Evolutionary conservation across 2,797 vertebrate species (phyloP).

Genomic region (Mus spretus): DNA sequence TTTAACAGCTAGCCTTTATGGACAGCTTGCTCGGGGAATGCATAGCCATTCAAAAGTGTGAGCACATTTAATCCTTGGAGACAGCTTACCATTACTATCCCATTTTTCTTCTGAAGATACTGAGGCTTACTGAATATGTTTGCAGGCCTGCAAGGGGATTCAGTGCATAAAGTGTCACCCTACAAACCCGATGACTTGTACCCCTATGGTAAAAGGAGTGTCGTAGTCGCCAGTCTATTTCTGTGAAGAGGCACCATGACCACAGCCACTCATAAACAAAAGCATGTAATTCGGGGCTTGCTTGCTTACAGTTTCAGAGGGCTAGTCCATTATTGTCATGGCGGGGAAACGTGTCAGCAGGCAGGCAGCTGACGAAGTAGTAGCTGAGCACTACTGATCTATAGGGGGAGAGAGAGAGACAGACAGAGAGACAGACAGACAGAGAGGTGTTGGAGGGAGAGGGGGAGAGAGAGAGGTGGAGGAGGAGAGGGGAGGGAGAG

Average conservation of each 20-base stretch:
- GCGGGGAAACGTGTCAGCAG: not conserved
- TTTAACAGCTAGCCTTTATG: not conserved
- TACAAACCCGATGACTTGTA: not conserved
- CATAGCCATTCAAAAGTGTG: not conserved
- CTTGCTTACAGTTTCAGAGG: not conserved
- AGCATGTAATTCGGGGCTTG: not conserved
- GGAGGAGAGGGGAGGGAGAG: not conserved
- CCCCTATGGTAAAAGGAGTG: not conserved
- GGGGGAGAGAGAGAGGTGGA: not conserved
- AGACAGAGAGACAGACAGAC: not conserved
- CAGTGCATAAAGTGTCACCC: not conserved
- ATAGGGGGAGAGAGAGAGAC: not conserved
- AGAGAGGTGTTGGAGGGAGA: not conserved
- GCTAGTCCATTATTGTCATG: too few species aligned
- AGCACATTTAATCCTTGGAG: not conserved
- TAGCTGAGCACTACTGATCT: too few species aligned
- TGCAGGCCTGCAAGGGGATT: not conserved
- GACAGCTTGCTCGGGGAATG: not conserved
- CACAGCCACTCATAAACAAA: not conserved
- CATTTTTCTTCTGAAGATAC: slow-evolving; percentile 41
- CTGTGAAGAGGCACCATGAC: not conserved
- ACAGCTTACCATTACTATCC: not conserved
- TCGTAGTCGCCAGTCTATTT: not conserved
- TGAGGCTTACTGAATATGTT: not conserved
- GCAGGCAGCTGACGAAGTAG: too few species aligned